These are phyloP conservation scores for Sitophilus oryzae DNA, from an alignment of 1,140 invertebrate species.

Conservation along the genomic window DNA sequence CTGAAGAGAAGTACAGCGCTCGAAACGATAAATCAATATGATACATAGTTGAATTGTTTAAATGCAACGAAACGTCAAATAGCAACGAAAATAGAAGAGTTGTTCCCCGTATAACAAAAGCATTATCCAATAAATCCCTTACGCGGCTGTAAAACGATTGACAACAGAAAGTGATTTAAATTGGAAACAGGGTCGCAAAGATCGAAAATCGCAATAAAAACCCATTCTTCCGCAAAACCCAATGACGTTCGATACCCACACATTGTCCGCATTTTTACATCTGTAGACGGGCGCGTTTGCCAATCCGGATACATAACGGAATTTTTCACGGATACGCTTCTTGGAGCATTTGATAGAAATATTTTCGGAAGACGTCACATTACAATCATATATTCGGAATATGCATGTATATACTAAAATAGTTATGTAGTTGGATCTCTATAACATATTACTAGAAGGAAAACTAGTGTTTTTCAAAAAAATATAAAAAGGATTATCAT, in stretches of 20 bases:
- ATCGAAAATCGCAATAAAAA: slow-evolving; percentile 21
- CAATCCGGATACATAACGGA: neutral
- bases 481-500: too few species aligned
- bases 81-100: neutral
- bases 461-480: too few species aligned
- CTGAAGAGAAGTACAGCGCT: too few species aligned
- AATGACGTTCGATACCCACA: slow-evolving; percentile 13
- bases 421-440: too few species aligned
- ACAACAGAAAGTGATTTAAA: slow-evolving; percentile 18
- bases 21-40: too few species aligned
- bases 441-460: too few species aligned
- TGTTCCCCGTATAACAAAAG: neutral
- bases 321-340: neutral
- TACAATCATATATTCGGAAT: too few species aligned
- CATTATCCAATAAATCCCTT: neutral
- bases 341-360: neutral
- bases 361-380: neutral
- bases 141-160: slow-evolving; percentile 1
- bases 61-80: too few species aligned
- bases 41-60: too few species aligned
- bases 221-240: slow-evolving; percentile 17
- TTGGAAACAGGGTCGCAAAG: slow-evolving; percentile 15
- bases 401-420: too few species aligned
- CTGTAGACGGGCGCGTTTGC: slow-evolving; percentile 2
- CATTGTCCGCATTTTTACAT: slow-evolving; percentile 19